Base-by-base conservation (phyloP, 2,113 vertebrate genomes). In the Lampris megalopsis region DNA sequence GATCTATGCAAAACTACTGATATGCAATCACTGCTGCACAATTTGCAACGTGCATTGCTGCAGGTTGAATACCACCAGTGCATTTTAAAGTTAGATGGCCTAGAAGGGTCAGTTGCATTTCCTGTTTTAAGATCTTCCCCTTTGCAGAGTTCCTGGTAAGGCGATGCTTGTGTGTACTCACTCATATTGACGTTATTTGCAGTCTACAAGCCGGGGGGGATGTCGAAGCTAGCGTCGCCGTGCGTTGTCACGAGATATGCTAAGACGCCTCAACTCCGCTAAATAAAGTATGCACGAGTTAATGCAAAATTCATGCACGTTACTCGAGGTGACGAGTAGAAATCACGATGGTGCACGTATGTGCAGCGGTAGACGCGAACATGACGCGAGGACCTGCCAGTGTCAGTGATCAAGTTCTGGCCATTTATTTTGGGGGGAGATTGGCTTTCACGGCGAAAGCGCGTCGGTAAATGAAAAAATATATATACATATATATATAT, bases 51-150 rank as follows among this genome's bases (percentile, higher is more conserved):
- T 96, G 95, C 96, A 95, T 86, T 83, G 90, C 91, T 94, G 95
- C 95, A 95, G 87, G 83, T 86, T 87, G 85, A 79, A 78, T 86
- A 68, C 88, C 86, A 89, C 91, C 88, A 89, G 92, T 95, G 95
- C 96, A 96, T 94, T 90, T 94, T 89, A 87, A 95, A 97, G 94
- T 97, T 96, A 87, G 89, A 94, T 91, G 91, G 87, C 91, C 86
- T 93, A 87, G 88, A 84, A 92, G 90, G 94, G 94, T 94, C 95
- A 95, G 94, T 95, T 96, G 95, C 95, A 95, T 96, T 96, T 97
- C 96, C 95, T 96, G 96, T 96, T 96, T 24, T 93, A 88, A 94
- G 94, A 84, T 94, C 92, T 96, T 92, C 93, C 91, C 90, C 94
- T 94, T 88, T 93, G 90, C 93, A 95, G 92, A 95, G 95, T 96